A percentile compares a stretch with the other conserved stretches of the same genome.
Evolutionary conservation across 1,140 invertebrate species (phyloP).

Genomic region (Stegodyphus dumicola): DNA sequence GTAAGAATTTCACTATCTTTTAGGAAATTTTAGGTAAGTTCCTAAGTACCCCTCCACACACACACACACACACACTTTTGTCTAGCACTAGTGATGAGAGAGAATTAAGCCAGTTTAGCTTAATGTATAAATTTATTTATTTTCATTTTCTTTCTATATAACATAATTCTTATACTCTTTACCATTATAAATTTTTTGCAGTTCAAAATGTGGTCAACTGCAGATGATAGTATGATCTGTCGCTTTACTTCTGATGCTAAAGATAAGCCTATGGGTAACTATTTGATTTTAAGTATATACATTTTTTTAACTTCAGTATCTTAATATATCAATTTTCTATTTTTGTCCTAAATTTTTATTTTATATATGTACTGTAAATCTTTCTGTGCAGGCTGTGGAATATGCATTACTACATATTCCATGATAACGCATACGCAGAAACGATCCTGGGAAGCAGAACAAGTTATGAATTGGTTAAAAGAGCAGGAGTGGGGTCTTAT

Average conservation of each 20-base stretch:
- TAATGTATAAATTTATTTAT: too few relatives aligned
- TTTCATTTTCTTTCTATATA: background rate
- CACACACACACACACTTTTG: too few relatives aligned
- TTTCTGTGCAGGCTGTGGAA: conserved; percentile 76
- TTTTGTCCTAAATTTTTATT: background rate
- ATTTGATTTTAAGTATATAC: too few relatives aligned
- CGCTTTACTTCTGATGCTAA: conserved; percentile 99
- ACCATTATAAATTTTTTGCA: conserved; percentile 58
- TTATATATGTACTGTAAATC: background rate
- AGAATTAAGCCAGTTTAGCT: too few relatives aligned
- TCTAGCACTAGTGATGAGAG: too few relatives aligned
- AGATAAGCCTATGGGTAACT: conserved; percentile 91
- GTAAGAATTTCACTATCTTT: too few relatives aligned
- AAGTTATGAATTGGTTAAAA: conserved; percentile 99
- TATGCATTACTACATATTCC: conserved; percentile 98
- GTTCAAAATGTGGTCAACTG: conserved; percentile 99
- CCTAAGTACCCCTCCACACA: too few relatives aligned
- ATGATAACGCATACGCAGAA: conserved; percentile 99
- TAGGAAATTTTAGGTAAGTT: too few relatives aligned
- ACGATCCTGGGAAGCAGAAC: conserved; percentile 97
- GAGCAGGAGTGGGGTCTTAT: conserved; percentile 99
- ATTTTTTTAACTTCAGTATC: background rate
- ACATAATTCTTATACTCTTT: background rate
- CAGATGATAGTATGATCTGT: conserved; percentile 98
- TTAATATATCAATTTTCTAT: background rate